phyloP scores from a whole-genome alignment of 2,888 invertebrate genomes.

The Thelaira solivaga region DNA sequence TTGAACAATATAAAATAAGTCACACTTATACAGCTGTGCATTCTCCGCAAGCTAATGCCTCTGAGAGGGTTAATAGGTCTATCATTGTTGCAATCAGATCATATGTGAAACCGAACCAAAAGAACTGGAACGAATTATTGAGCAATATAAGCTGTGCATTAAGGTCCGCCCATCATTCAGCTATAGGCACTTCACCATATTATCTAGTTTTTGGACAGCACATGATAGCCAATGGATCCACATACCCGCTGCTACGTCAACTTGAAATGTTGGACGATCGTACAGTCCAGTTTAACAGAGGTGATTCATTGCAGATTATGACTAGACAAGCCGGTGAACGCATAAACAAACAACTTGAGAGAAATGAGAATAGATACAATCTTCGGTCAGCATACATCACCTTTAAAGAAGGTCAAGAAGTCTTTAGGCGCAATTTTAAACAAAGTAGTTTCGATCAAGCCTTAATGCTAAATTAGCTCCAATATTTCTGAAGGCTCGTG shows the following conservation, averaged over 20 bases:
- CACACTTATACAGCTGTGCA: neutral
- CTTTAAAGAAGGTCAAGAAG: neutral
- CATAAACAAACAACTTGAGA: neutral
- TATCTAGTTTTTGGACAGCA: neutral
- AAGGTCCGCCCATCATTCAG: constrained; percentile 25
- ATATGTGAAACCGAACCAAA: constrained; percentile 1
- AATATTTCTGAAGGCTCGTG: neutral
- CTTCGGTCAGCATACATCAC: neutral
- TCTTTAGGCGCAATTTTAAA: neutral
- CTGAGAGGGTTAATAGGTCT: constrained; percentile 33
- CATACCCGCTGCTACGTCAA: neutral
- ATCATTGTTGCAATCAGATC: neutral
- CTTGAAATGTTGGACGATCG: constrained; percentile 14
- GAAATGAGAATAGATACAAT: neutral
- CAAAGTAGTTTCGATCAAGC: constrained; percentile 11
- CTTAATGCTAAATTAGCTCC: constrained; percentile 6
- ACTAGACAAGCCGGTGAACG: neutral
- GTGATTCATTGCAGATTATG: constrained; percentile 11
- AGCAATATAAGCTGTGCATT: constrained; percentile 6
- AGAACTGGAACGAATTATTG: constrained; percentile 12
- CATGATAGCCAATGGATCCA: constrained; percentile 4
- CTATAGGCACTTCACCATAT: constrained; percentile 31
- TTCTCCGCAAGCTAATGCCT: constrained; percentile 28
- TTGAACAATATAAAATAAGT: constrained; percentile 3
- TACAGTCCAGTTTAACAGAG: neutral